Base-by-base conservation (phyloP, 92 coral and sea anemone genomes). In the Heteractis magnifica region DNA sequence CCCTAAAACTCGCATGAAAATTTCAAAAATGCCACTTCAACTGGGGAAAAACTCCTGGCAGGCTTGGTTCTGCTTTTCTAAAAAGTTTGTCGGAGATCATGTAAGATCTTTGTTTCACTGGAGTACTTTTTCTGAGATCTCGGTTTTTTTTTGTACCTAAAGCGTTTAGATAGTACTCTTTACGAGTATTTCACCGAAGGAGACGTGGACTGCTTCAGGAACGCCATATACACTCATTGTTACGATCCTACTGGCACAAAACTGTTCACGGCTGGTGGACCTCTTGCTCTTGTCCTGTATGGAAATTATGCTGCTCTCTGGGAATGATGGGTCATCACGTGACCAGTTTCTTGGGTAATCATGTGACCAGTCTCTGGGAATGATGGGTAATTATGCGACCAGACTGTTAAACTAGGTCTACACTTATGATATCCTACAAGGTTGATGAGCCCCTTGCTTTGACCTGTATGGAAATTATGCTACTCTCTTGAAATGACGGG, bases 291-390 rank as follows among this genome's bases (percentile, higher is more conserved):
- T 9, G 94, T 90, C 26, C 85, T 91, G 8, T 94, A 92, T 59
- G 98, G 98, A 72, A 93, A 95, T 82, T 95, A 95, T 79, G 98
- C 98, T 3, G 98, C 98, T 12, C 81, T 95, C 12, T 95, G 98
- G 98, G 95, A 95, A 55, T 95, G 83, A 83, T n/a, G 76, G 64
- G 41, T 21, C 1, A 7, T 6, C 70, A 62, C n/a, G 20, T 62
- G 70, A 62, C 9, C 26, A 65, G 8, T 7, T 20, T 34, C 44
- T 34, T 34, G 44, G 44, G 48, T 19, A 6, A 65, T 26, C 50
- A 68, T 0, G 73, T 23, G 49, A 68, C 73, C 26, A 68, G 10
- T 12, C 81, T 95, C 12, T 95, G 98, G 98, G 95, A 95, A 55
- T 95, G 83, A 83, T n/a, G 76, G 64, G 41, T 21, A 10, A 7